Percentiles rank a stretch among this genome's conserved stretches.
Evolutionary conservation across 2,888 invertebrate species (phyloP).

Genomic region (Heliconius cydno): DNA sequence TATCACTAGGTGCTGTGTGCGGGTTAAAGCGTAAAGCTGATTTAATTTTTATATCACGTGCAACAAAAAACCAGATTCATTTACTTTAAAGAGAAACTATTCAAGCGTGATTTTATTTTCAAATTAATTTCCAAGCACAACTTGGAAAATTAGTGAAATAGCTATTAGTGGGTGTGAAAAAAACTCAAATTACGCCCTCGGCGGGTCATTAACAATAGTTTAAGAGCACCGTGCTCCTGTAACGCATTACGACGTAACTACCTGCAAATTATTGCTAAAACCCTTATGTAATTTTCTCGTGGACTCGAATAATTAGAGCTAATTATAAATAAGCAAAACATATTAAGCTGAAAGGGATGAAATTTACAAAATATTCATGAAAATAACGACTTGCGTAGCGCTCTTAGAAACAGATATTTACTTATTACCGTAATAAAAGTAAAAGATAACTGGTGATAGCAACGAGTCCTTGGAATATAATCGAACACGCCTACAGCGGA

Average conservation of each 20-base stretch:
- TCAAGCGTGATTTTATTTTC: constrained; percentile 44
- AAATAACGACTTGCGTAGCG: constrained; percentile 11
- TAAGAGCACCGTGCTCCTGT: constrained; percentile 52
- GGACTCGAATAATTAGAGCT: constrained; percentile 32
- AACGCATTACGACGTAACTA: constrained; percentile 50
- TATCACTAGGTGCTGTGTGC: too few relatives aligned
- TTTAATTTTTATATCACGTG: background rate
- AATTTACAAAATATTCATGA: constrained; percentile 21
- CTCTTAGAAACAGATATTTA: constrained; percentile 30
- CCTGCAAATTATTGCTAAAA: constrained; percentile 49
- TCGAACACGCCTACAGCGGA: constrained; percentile 74
- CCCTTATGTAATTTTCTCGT: constrained; percentile 38
- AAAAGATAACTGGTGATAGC: constrained; percentile 51
- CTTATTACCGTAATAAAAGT: constrained; percentile 36
- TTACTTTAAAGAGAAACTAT: constrained; percentile 35
- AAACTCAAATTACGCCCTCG: constrained; percentile 77
- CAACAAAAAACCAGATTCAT: background rate
- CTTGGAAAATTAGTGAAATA: constrained; percentile 76
- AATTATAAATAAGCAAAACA: constrained; percentile 37
- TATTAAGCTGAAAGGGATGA: constrained; percentile 12
- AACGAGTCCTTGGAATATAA: constrained; percentile 59
- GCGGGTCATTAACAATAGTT: constrained; percentile 80
- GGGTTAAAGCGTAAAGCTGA: too few relatives aligned
- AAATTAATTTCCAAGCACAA: constrained; percentile 56
- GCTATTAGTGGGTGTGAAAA: constrained; percentile 73